phyloP scores from a whole-genome alignment of 2,888 invertebrate genomes.

The Sphinx pinastri region DNA sequence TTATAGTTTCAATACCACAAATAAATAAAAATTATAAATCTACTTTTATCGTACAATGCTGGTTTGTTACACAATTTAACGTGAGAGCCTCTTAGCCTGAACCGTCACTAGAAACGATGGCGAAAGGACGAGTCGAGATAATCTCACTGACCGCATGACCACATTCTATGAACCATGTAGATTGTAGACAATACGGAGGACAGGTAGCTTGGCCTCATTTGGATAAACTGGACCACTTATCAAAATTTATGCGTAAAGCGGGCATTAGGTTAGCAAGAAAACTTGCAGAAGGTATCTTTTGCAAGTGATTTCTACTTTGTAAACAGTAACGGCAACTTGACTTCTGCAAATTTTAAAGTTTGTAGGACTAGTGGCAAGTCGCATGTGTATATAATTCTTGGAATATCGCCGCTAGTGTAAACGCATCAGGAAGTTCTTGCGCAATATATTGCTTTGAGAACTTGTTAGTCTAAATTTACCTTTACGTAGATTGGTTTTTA shows the following conservation, averaged over 20 bases:
- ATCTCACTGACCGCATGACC: slow-evolving; percentile 36
- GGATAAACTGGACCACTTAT: neutral
- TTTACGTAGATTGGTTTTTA: too few relatives aligned
- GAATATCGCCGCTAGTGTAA: too few relatives aligned
- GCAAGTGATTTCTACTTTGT: too few relatives aligned
- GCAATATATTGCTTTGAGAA: too few relatives aligned
- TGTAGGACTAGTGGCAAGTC: too few relatives aligned
- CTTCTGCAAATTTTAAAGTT: too few relatives aligned
- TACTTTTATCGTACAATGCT: slow-evolving; percentile 50
- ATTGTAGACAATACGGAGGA: slow-evolving; percentile 9
- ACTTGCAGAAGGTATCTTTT: too few relatives aligned
- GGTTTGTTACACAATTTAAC: slow-evolving; percentile 52
- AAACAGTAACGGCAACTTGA: too few relatives aligned
- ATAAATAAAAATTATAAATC: neutral
- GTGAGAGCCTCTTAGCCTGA: slow-evolving; percentile 35
- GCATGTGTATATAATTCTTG: too few relatives aligned
- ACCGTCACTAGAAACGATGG: slow-evolving; percentile 31
- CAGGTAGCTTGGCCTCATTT: slow-evolving; percentile 1
- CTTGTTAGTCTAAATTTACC: too few relatives aligned
- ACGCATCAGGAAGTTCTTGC: too few relatives aligned
- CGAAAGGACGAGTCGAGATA: slow-evolving; percentile 39
- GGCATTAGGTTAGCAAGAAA: too few relatives aligned
- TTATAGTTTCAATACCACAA: neutral
- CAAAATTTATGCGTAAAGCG: neutral
- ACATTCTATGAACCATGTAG: slow-evolving; percentile 33